Conservation (phyloP, 2,888 invertebrate genomes). For the Euzophera pinguis region DNA sequence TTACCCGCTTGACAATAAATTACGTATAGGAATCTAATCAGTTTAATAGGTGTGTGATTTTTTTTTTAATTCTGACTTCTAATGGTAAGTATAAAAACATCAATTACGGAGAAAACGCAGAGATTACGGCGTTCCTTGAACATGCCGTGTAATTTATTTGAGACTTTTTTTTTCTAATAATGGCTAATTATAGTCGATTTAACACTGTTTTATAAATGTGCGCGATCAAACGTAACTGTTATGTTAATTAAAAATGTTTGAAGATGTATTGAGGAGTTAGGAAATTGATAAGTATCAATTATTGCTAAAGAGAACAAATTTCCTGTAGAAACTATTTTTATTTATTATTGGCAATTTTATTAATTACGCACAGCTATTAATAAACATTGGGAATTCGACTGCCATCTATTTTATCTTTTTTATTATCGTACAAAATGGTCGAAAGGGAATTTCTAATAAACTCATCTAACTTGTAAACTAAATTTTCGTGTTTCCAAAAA, state of each 20-base stretch:
- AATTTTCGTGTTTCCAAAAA: too few species aligned
- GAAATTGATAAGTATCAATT: constrained; percentile 7
- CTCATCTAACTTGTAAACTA: too few species aligned
- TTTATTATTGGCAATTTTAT: not conserved
- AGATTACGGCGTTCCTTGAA: constrained; percentile 10
- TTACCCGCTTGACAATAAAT: constrained; percentile 72
- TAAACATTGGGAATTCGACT: too few species aligned
- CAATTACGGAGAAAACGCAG: constrained; percentile 25
- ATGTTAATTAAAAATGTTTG: constrained; percentile 9
- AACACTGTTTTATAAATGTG: constrained; percentile 13
- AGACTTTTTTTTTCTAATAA: constrained; percentile 11
- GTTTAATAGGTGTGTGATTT: constrained; percentile 75
- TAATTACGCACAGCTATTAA: not conserved
- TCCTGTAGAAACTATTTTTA: too few species aligned
- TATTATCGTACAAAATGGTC: too few species aligned
- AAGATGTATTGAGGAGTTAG: not conserved
- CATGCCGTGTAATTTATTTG: constrained; percentile 12
- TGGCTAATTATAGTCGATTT: constrained; percentile 13
- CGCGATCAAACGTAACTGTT: constrained; percentile 12
- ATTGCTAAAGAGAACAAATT: not conserved
- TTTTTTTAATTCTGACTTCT: constrained; percentile 51
- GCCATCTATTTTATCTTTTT: too few species aligned
- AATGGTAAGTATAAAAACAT: constrained; percentile 36
- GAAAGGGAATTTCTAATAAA: too few species aligned
- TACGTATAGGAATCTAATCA: constrained; percentile 78